Conservation (phyloP, 1,140 invertebrate species). For the Platyscapa corneri region DNA sequence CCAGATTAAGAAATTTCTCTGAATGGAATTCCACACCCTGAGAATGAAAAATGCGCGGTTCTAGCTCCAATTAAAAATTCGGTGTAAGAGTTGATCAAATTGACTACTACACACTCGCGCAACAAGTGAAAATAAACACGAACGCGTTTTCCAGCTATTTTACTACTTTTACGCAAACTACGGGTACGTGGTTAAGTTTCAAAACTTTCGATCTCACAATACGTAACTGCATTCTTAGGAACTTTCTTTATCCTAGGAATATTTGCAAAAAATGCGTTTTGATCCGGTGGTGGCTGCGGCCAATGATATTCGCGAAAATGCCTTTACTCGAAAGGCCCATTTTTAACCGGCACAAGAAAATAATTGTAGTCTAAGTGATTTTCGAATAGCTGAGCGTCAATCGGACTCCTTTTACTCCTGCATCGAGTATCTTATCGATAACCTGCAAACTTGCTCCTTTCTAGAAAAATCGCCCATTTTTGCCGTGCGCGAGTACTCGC, state of each 20-base stretch:
- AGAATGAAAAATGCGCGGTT: neutral
- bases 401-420: too few species aligned
- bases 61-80: neutral
- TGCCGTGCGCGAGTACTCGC: too few species aligned
- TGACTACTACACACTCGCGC: neutral
- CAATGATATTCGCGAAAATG: too few species aligned
- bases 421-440: too few species aligned
- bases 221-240: neutral
- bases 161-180: neutral
- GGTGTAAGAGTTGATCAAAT: neutral
- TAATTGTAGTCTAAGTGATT: too few species aligned
- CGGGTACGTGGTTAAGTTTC: neutral
- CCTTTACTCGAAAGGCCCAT: too few species aligned
- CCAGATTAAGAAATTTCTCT: neutral
- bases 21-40: neutral
- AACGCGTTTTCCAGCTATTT: neutral
- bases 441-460: too few species aligned
- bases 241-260: neutral
- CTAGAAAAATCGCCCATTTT: too few species aligned
- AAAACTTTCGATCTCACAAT: neutral
- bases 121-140: neutral
- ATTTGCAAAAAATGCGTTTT: neutral
- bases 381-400: too few species aligned
- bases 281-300: too few species aligned
- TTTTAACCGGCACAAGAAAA: too few species aligned